These are phyloP conservation scores for Hemaris fuciformis DNA, from an alignment of 2,888 invertebrate genomes.

Conservation along the genomic window DNA sequence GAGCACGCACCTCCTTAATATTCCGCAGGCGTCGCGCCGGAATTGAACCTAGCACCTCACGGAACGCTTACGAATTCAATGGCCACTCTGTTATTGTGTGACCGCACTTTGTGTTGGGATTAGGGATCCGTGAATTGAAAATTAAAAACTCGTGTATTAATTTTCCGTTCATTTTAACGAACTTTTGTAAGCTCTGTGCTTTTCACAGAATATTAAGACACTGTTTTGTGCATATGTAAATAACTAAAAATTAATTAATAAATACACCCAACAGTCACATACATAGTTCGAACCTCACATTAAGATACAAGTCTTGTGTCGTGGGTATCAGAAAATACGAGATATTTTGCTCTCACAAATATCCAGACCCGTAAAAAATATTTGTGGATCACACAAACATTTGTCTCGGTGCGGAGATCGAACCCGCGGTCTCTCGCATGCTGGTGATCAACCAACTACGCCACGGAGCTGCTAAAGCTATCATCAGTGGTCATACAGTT, in stretches of 20 bases:
- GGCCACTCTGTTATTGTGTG: conserved; percentile 2
- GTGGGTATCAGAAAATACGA: too few species aligned
- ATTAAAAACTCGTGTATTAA: too few species aligned
- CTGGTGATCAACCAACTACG: not conserved
- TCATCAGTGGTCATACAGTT: too few species aligned
- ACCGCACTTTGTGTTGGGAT: not conserved
- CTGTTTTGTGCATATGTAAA: too few species aligned
- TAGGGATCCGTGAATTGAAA: not conserved
- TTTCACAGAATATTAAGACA: too few species aligned
- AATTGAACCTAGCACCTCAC: conserved; percentile 2
- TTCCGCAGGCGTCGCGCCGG: not conserved
- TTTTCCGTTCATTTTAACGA: too few species aligned
- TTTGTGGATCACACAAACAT: not conserved
- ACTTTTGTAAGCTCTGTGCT: too few species aligned
- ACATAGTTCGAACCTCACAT: too few species aligned
- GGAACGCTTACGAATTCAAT: conserved; percentile 5
- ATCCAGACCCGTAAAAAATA: not conserved
- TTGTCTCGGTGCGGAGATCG: not conserved
- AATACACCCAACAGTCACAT: too few species aligned
- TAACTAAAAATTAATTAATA: too few species aligned
- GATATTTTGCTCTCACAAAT: not conserved
- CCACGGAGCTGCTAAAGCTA: too few species aligned
- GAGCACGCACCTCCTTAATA: not conserved
- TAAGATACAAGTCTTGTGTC: too few species aligned
- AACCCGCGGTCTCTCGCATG: not conserved